Conservation (phyloP, 2,888 invertebrate genomes). For the Troglohyphantes excavatus region DNA sequence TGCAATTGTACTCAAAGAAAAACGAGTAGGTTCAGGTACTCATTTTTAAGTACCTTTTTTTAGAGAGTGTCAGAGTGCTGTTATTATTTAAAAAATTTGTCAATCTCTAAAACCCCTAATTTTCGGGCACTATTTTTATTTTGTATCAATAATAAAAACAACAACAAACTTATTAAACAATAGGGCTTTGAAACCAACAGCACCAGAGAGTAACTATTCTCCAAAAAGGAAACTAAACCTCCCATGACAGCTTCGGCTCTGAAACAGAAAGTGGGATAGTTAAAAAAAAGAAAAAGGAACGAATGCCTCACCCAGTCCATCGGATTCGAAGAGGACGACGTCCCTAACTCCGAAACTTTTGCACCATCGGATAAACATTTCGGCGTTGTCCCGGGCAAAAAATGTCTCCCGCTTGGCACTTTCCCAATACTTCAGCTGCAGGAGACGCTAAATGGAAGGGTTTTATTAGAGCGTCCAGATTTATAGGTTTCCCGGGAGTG, state of each 20-base stretch:
- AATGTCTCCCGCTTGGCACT: conserved; percentile 93
- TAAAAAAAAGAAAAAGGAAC: conserved; percentile 14
- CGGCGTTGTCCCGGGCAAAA: conserved; percentile 94
- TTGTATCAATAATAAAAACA: no score
- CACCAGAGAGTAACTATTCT: background rate
- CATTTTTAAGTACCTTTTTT: no score
- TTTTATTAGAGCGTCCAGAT: background rate
- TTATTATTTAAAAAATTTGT: no score
- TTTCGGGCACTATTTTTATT: no score
- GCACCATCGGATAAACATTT: conserved; percentile 94
- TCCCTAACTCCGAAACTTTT: conserved; percentile 92
- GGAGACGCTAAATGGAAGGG: conserved; percentile 80
- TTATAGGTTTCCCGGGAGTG: background rate
- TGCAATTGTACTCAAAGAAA: no score
- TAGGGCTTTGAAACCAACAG: no score
- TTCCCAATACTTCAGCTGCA: conserved; percentile 90
- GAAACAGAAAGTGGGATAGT: background rate
- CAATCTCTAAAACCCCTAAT: no score
- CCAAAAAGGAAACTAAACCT: conserved; percentile 23
- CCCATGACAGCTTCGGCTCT: conserved; percentile 37
- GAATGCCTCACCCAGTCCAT: conserved; percentile 88
- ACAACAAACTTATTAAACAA: no score
- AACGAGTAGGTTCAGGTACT: no score
- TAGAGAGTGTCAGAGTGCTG: no score
- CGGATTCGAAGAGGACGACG: conserved; percentile 93